Percentiles rank a stretch among this genome's conserved stretches.
Evolutionary conservation across 2,113 vertebrate genomes (phyloP).

Genomic region (Anseranas semipalmata): DNA sequence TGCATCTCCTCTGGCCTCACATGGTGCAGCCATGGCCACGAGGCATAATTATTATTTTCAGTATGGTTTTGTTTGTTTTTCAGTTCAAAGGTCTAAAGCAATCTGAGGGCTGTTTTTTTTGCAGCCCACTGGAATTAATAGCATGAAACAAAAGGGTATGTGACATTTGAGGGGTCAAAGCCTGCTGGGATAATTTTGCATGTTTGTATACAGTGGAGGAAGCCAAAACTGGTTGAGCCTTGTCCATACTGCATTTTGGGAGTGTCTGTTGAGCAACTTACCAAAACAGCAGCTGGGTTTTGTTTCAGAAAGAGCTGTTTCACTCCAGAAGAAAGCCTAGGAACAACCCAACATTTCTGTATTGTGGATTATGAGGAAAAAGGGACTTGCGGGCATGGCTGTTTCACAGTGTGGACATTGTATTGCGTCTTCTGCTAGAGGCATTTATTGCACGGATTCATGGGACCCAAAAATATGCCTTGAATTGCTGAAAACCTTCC

Average conservation of each 20-base stretch:
- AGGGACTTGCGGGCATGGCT: not conserved
- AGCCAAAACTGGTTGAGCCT: not conserved
- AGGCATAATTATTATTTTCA: not conserved
- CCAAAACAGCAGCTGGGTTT: not conserved
- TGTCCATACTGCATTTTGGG: not conserved
- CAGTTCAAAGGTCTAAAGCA: not conserved
- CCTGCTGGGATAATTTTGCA: not conserved
- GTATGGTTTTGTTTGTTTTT: not conserved
- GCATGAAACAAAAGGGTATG: not conserved
- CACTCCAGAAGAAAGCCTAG: not conserved
- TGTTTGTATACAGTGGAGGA: not conserved
- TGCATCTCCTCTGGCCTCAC: not conserved
- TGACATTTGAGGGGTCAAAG: not conserved
- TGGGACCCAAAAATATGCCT: not conserved
- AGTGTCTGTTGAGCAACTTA: not conserved
- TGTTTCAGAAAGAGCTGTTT: not conserved
- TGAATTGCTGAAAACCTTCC: not conserved
- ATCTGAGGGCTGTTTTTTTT: not conserved
- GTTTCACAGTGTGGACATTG: too few relatives aligned
- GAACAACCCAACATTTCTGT: not conserved
- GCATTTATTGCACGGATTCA: not conserved
- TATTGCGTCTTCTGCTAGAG: not conserved
- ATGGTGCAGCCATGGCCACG: accelerated
- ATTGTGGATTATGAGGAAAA: not conserved
- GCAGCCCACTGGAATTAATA: not conserved